Base-by-base conservation (phyloP, 2,797 vertebrate species). In the Catostomus latipinnis region DNA sequence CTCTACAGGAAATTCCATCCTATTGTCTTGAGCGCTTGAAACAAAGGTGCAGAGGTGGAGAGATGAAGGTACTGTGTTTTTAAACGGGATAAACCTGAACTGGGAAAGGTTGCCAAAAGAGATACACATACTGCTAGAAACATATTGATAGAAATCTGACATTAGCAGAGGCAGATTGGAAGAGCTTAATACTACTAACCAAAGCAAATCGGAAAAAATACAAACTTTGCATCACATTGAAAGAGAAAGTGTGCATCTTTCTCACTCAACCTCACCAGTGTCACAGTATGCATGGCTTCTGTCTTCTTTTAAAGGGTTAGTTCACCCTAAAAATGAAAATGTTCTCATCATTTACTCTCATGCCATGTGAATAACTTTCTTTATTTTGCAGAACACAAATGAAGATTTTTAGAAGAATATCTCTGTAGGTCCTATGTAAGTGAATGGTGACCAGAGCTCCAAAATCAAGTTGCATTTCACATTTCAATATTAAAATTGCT, bases 1-100 rank as follows among this genome's bases (percentile, higher is more conserved):
- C 56, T 84, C 62, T 84, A 89, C 75, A 85, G 78, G 86, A 88
- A 90, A 88, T 88, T 87, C 80, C 88, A 89, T 82, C 84, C 86
- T 80, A 82, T 87, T 89, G 86, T 90, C 85, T 86, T 75, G 83
- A 84, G 79, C 46, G 8, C 71, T 56, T 82, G 82, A 87, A 83
- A 86, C 58, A 88, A 89, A 86, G 73, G 76, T 76, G 60, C 63
- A 84, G 82, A 86, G 67, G 84, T 69, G 73, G 62, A 89, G 84
- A 91, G 89, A 74, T 89, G 88, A 90, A 87, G n/a, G 45, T 12
- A n/a, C 22, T 6, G 54, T 16, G 60, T 83, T 83, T 81, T 80
- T 74, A 4, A 34, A 34, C 3, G 34, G 68, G 52, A 71, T 65
- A 72, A 79, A 82, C 65, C 34, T 73, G 82, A 80, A 56, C 49